Evolutionary conservation across 2,797 vertebrate species (phyloP).

Genomic region (Hoplostethus mediterraneus): DNA sequence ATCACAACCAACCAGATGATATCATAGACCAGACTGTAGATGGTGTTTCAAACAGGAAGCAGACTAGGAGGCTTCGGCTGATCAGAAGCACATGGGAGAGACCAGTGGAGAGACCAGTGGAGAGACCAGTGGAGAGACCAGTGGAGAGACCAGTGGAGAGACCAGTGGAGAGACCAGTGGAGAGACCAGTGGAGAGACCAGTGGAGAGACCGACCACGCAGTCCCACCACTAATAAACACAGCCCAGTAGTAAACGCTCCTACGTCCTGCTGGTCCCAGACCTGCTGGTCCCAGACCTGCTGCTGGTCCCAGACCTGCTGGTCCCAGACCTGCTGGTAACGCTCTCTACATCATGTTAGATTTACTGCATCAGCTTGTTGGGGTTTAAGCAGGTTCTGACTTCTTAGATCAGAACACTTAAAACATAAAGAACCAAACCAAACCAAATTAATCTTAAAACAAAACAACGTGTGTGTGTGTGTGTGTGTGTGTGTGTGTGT

Average conservation of each 20-base stretch:
- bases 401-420: no score
- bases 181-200: constrained; percentile 26
- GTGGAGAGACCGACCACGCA: constrained; percentile 17
- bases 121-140: constrained; percentile 21
- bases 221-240: constrained; percentile 49
- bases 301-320: no score
- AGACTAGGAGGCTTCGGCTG: constrained; percentile 23
- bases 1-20: no score
- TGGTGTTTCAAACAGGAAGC: constrained; percentile 12
- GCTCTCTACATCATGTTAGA: no score
- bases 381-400: no score
- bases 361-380: no score
- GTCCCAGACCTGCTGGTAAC: neutral
- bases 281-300: no score
- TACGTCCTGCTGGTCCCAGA: constrained; percentile 30
- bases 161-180: constrained; percentile 22
- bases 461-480: no score
- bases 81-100: constrained; percentile 53
- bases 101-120: constrained; percentile 24
- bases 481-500: no score
- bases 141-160: constrained; percentile 18
- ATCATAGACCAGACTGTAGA: neutral
- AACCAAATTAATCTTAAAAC: no score
- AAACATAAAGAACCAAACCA: no score
- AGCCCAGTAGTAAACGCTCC: constrained; percentile 40